These are phyloP conservation scores for Origma solitaria DNA, from an alignment of 2,113 vertebrate species.

Conservation along the genomic window DNA sequence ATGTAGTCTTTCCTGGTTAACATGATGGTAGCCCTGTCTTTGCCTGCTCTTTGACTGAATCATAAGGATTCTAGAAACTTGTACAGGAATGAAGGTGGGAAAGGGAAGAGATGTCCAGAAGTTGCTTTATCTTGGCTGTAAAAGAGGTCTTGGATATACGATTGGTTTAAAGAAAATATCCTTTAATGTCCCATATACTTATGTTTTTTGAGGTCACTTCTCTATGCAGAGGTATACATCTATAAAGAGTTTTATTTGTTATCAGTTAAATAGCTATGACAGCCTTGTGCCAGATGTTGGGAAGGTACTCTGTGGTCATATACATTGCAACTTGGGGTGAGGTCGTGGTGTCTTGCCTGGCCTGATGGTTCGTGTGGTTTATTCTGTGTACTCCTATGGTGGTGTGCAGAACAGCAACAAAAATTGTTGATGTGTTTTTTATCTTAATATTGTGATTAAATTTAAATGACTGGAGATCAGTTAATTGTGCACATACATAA, in stretches of 20 bases:
- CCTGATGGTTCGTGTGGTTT: background rate
- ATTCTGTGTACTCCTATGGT: background rate
- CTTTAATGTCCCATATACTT: background rate
- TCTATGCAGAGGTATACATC: background rate
- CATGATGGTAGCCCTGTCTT: background rate
- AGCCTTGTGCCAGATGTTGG: background rate
- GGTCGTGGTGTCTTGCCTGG: background rate
- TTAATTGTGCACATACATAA: background rate
- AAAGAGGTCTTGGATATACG: background rate
- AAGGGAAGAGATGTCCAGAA: background rate
- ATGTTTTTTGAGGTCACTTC: background rate
- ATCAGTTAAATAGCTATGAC: background rate
- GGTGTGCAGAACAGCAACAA: background rate
- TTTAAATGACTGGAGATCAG: background rate
- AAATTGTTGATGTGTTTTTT: background rate
- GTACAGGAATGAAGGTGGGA: background rate
- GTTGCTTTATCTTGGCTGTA: background rate
- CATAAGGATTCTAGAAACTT: background rate
- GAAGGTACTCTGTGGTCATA: background rate
- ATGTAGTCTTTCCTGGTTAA: background rate
- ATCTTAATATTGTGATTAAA: constrained; percentile 20
- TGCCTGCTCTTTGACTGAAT: background rate
- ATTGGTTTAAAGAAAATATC: background rate
- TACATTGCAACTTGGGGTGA: background rate
- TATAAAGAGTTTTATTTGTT: background rate